Evolutionary conservation across 2,888 invertebrate genomes (phyloP).

Genomic region (Aleiodes leptofemur): DNA sequence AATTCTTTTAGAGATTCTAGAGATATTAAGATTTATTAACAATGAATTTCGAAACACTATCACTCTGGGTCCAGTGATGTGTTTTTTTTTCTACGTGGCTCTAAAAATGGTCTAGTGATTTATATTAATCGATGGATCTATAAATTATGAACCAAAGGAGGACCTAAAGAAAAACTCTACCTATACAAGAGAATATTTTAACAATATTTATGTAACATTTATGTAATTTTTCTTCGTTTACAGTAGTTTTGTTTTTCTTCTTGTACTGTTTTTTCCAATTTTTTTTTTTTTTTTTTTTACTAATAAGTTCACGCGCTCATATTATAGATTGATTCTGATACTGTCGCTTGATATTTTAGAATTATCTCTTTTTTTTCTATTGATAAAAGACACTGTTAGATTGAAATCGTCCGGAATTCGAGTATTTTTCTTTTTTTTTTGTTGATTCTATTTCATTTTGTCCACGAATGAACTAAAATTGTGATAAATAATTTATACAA

Average conservation of each 20-base stretch:
- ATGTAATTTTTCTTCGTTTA: not conserved
- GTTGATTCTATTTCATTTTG: not conserved
- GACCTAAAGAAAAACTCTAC: constrained; percentile 21
- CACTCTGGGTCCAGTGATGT: constrained; percentile 24
- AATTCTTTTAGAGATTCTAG: not conserved
- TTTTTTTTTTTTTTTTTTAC: not conserved
- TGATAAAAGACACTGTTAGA: constrained; percentile 3
- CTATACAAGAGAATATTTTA: constrained; percentile 27
- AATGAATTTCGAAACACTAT: constrained; percentile 25
- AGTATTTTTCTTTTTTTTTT: constrained; percentile 22
- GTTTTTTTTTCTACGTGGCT: constrained; percentile 3
- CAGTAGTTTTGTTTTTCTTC: no score
- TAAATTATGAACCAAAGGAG: constrained; percentile 44
- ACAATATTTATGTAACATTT: constrained; percentile 24
- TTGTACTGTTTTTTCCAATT: not conserved
- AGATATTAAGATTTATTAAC: constrained; percentile 9
- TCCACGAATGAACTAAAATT: constrained; percentile 23
- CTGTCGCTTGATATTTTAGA: not conserved
- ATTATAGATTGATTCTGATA: not conserved
- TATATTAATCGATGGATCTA: constrained; percentile 19
- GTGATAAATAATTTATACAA: constrained; percentile 34
- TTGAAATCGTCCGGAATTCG: not conserved
- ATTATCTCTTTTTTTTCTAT: no score
- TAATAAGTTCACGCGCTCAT: constrained; percentile 9
- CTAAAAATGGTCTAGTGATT: constrained; percentile 15